Evolutionary conservation across 2,797 vertebrate genomes (phyloP).

Genomic region (Echeneis naucrates): DNA sequence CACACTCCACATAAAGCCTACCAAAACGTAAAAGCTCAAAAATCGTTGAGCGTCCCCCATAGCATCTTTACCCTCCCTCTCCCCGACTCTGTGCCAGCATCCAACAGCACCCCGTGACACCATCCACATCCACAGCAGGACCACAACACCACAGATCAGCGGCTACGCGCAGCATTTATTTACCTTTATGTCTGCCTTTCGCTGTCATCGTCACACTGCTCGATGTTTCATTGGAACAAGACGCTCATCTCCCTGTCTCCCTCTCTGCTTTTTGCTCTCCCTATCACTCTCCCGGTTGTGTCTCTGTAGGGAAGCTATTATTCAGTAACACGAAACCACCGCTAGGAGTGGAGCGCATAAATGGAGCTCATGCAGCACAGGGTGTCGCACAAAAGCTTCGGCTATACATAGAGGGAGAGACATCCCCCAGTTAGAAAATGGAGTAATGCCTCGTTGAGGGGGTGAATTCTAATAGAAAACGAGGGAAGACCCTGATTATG

Average conservation of each 20-base stretch:
- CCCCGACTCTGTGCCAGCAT: slow-evolving; percentile 31
- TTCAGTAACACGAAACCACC: slow-evolving; percentile 83
- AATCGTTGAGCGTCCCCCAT: slow-evolving; percentile 47
- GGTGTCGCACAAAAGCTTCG: slow-evolving; percentile 65
- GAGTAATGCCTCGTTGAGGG: slow-evolving; percentile 76
- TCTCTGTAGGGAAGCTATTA: slow-evolving; percentile 75
- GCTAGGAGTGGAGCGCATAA: slow-evolving; percentile 78
- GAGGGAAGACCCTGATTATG: slow-evolving; percentile 80
- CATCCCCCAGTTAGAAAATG: slow-evolving; percentile 62
- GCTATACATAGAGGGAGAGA: slow-evolving; percentile 60
- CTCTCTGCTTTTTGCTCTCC: slow-evolving; percentile 62
- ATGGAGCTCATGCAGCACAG: slow-evolving; percentile 71
- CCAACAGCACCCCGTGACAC: slow-evolving; percentile 70
- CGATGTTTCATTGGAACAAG: slow-evolving; percentile 85
- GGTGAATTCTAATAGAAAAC: slow-evolving; percentile 78
- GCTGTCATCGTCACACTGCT: slow-evolving; percentile 88
- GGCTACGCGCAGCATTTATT: slow-evolving; percentile 50
- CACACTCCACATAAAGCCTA: slow-evolving; percentile 15
- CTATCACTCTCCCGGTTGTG: slow-evolving; percentile 67
- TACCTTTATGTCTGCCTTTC: slow-evolving; percentile 90
- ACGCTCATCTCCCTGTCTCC: slow-evolving; percentile 80
- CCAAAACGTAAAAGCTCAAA: slow-evolving; percentile 42
- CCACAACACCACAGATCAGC: slow-evolving; percentile 40
- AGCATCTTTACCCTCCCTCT: slow-evolving; percentile 49
- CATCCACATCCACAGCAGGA: slow-evolving; percentile 49